Conservation (phyloP, 2,888 invertebrate species). For the Caenorhabditis angaria region DNA sequence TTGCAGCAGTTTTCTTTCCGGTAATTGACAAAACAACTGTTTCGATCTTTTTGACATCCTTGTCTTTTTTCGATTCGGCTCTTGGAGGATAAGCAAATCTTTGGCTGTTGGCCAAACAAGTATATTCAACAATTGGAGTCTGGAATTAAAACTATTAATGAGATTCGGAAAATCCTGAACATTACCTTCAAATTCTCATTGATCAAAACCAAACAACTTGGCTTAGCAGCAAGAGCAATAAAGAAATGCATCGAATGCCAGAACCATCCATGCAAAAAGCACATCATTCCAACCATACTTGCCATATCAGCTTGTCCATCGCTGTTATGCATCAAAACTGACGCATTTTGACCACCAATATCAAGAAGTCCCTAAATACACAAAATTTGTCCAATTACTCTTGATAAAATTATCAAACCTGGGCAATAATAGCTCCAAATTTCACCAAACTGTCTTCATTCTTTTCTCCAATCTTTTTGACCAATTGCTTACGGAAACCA, state of each 20-base stretch:
- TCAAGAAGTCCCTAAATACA: slow-evolving; percentile 24
- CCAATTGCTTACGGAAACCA: slow-evolving; percentile 38
- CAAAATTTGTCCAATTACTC: background rate
- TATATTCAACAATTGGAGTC: slow-evolving; percentile 25
- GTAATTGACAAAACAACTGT: slow-evolving; percentile 41
- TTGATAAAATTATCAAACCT: slow-evolving; percentile 9
- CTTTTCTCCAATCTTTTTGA: slow-evolving; percentile 40
- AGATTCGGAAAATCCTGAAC: too few species aligned
- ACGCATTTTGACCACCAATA: slow-evolving; percentile 40
- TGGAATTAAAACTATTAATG: background rate
- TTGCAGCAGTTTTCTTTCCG: slow-evolving; percentile 31
- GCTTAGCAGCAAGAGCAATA: slow-evolving; percentile 34
- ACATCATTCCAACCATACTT: slow-evolving; percentile 43
- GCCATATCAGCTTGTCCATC: slow-evolving; percentile 39
- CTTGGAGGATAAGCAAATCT: slow-evolving; percentile 34
- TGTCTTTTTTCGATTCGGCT: slow-evolving; percentile 38
- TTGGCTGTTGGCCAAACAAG: slow-evolving; percentile 14
- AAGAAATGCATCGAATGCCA: slow-evolving; percentile 47
- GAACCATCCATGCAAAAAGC: slow-evolving; percentile 47
- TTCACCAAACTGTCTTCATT: slow-evolving; percentile 42
- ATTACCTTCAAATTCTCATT: slow-evolving; percentile 31
- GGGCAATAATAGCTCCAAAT: slow-evolving; percentile 38
- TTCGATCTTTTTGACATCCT: slow-evolving; percentile 38
- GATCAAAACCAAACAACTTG: slow-evolving; percentile 30
- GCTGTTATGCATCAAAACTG: slow-evolving; percentile 29